Percentiles rank a stretch among this genome's conserved stretches.
Conservation (phyloP, 2,113 vertebrate species). For the Eulacestoma nigropectus region DNA sequence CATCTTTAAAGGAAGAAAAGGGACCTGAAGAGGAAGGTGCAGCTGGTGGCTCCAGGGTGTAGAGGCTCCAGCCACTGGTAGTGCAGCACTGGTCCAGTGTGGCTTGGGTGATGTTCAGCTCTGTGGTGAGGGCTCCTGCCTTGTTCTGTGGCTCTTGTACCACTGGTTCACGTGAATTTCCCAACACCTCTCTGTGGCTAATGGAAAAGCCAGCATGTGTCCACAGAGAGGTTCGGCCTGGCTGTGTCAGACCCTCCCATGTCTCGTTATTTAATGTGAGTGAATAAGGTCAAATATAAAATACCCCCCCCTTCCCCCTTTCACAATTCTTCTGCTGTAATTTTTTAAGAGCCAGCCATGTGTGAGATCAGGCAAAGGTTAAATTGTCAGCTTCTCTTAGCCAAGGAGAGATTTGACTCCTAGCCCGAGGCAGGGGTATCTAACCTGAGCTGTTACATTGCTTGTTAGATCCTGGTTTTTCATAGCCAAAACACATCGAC, state of each 20-base stretch:
- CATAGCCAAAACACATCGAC: neutral
- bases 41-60: neutral
- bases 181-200: neutral
- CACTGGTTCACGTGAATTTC: neutral
- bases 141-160: rapidly evolving
- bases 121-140: neutral
- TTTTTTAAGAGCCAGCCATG: neutral
- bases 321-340: neutral
- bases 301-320: neutral
- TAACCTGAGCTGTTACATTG: neutral
- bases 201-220: neutral
- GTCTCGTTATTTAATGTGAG: neutral
- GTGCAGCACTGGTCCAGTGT: rapidly evolving
- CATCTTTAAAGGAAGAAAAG: neutral
- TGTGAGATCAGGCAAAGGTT: constrained; percentile 42
- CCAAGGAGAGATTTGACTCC: neutral
- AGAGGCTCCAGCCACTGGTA: neutral
- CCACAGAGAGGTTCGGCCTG: neutral
- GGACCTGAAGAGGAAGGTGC: neutral
- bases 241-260: neutral
- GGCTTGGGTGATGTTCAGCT: neutral
- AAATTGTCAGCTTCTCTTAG: constrained; percentile 10
- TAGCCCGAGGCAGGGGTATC: constrained; percentile 9
- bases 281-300: neutral
- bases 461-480: neutral